These are phyloP conservation scores for Geotrupes spiniger DNA, from an alignment of 2,888 invertebrate species.

Conservation along the genomic window DNA sequence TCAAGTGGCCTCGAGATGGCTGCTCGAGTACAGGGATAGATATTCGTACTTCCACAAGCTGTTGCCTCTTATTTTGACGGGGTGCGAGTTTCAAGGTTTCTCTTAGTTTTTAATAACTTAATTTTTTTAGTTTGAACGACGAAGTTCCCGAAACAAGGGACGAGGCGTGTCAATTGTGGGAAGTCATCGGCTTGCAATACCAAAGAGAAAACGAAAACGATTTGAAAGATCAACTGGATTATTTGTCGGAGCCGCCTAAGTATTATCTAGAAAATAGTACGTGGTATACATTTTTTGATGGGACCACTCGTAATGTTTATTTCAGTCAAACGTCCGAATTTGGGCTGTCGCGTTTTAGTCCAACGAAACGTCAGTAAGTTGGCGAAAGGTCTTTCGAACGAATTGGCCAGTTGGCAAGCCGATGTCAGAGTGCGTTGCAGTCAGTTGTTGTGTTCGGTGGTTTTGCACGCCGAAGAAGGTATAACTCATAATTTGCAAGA, in stretches of 20 bases:
- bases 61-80: constrained; percentile 79
- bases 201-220: constrained; percentile 85
- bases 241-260: constrained; percentile 60
- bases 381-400: constrained; percentile 66
- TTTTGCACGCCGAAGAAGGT: constrained; percentile 71
- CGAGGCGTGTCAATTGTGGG: constrained; percentile 66
- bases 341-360: constrained; percentile 81
- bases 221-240: constrained; percentile 79
- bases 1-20: constrained; percentile 73
- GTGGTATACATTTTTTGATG: constrained; percentile 17
- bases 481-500: constrained; percentile 67
- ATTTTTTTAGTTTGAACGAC: constrained; percentile 65
- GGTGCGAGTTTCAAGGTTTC: constrained; percentile 50
- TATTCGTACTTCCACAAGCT: constrained; percentile 88
- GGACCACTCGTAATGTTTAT: constrained; percentile 6
- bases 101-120: not conserved
- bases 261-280: constrained; percentile 71
- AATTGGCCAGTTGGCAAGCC: constrained; percentile 73
- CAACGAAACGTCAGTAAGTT: constrained; percentile 73
- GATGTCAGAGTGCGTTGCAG: constrained; percentile 68
- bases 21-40: constrained; percentile 74
- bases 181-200: constrained; percentile 72
- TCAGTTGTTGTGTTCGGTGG: constrained; percentile 69
- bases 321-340: constrained; percentile 72
- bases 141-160: constrained; percentile 70